A percentile compares a stretch with the other conserved stretches of the same genome.
These are phyloP conservation scores for Poecilia velifera DNA, from an alignment of 2,797 vertebrate genomes.

Conservation along the genomic window DNA sequence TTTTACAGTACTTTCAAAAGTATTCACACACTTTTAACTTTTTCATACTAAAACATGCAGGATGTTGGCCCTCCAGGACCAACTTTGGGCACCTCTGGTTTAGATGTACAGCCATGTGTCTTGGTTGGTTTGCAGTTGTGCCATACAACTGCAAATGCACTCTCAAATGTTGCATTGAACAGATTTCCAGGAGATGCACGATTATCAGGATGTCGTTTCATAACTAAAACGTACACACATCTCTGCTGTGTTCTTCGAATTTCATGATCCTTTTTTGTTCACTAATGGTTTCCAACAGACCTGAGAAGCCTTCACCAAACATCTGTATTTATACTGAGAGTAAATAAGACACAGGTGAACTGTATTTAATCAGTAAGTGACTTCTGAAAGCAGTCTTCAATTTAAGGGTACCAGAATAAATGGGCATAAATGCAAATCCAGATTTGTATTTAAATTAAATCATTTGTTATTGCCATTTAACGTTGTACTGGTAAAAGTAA, in stretches of 20 bases:
- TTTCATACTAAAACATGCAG: no score
- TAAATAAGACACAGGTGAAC: neutral
- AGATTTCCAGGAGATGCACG: neutral
- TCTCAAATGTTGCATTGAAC: neutral
- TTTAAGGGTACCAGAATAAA: neutral
- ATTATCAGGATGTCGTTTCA: neutral
- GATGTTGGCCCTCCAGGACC: no score
- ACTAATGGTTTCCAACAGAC: neutral
- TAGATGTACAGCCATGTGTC: neutral
- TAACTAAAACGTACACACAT: neutral
- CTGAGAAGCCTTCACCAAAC: neutral
- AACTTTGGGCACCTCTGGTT: neutral
- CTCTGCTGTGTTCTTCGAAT: neutral
- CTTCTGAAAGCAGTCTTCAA: neutral
- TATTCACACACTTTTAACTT: neutral
- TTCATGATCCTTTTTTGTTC: neutral
- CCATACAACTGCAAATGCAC: no score
- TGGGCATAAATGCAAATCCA: neutral
- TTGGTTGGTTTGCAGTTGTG: neutral
- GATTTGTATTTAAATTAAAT: neutral
- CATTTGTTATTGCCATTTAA: neutral
- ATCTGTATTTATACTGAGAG: neutral
- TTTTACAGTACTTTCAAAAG: neutral
- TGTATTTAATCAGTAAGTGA: neutral
- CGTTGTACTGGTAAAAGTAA: neutral